Evolutionary conservation across 2,113 vertebrate species (phyloP), one percentile per base, ranked within the genome.

Genomic region (Hoplias malabaricus): DNA sequence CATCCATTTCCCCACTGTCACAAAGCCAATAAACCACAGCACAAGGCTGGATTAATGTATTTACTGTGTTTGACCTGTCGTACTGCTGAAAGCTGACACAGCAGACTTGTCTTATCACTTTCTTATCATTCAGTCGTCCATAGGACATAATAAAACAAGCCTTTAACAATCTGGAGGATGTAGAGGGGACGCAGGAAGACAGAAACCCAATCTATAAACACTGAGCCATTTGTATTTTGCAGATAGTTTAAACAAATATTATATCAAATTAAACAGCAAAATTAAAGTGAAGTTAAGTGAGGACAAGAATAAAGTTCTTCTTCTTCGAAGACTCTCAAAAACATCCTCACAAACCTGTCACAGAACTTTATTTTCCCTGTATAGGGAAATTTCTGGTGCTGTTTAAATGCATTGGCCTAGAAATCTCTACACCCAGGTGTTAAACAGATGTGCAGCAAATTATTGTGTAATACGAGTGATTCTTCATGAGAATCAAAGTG

Each of bases 1-100:
- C 36, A 73, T 83, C 69, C 48, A 54, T 72, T 77, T 62, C 42
- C 50, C n/a, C 27, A 71, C 40, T 76, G 73, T 59, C 77, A 80
- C 65, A 68, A 62, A 36, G 42, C 74, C 77, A 62, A 72, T 65
- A 83, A 11, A 33, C 46, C n/a, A 71, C 5, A 34, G 53, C 5
- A 10, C 48, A 29, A 46, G 69, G 19, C 38, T 71, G 63, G 25
- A 59, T 65, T 27, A 66, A 66, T 63, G 43, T 5, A 70, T 79
- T 57, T 40, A 74, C 72, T 38, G 56, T 29, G 50, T 25, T 38
- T 31, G 43, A 66, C 53, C 62, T 27, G 43, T 75, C 66, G 65
- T 43, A 54, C 72, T 2, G 31, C 19, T 61, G 21, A 78, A 79
- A 16, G 72, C 81, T 71, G 71, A 82, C 54, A 57, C 38, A 19